Conservation (phyloP, 2,113 vertebrate genomes). For the Calypte anna region DNA sequence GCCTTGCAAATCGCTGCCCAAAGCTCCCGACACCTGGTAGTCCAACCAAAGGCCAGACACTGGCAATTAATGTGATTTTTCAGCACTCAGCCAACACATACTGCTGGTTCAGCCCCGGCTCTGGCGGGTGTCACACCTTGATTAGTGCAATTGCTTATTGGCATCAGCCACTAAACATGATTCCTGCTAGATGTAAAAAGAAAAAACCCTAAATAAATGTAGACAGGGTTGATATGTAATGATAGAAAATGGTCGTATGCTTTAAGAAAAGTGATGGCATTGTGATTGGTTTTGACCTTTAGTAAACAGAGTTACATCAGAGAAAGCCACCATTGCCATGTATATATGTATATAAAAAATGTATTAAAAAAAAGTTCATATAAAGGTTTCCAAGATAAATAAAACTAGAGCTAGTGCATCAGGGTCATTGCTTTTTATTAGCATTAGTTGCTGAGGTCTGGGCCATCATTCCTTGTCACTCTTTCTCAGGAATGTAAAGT, state of each 20-base stretch:
- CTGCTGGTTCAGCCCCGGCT: constrained; percentile 18
- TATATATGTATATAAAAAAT: not conserved
- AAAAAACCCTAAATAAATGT: not conserved
- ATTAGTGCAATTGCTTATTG: not conserved
- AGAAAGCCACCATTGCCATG: not conserved
- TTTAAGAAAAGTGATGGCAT: not conserved
- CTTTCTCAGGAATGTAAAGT: not conserved
- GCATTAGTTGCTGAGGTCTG: not conserved
- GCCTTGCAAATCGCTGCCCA: accelerated
- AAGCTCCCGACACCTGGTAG: not conserved
- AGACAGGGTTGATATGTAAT: accelerated
- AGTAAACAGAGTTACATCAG: not conserved
- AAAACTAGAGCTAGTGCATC: not conserved
- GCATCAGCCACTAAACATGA: not conserved
- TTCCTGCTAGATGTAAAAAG: not conserved
- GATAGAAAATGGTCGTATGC: not conserved
- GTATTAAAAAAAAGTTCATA: not conserved
- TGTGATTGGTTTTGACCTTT: not conserved
- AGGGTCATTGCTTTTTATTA: not conserved
- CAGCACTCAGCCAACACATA: not conserved
- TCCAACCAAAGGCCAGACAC: not conserved
- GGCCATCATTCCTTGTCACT: not conserved
- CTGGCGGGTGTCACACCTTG: constrained; percentile 15
- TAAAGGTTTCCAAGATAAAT: not conserved
- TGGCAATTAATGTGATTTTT: not conserved